A percentile compares a stretch with the other conserved stretches of the same genome.
These are phyloP conservation scores for Falco concolor DNA, from an alignment of 2,797 vertebrate species.

Conservation along the genomic window DNA sequence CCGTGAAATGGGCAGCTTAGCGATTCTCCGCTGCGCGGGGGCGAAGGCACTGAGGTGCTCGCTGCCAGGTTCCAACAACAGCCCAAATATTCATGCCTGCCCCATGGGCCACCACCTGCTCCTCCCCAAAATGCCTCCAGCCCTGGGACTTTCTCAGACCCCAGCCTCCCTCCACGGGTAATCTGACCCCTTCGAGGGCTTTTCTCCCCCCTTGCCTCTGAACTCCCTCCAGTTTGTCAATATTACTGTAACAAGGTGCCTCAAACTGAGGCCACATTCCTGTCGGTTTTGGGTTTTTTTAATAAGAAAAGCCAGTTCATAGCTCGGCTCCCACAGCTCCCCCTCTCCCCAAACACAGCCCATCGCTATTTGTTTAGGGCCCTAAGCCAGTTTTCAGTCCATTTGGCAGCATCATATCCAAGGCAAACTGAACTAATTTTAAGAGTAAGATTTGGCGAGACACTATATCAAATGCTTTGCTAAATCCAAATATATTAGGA, in stretches of 20 bases:
- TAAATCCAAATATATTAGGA: conserved; percentile 69
- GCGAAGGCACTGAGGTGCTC: background rate
- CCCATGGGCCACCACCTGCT: background rate
- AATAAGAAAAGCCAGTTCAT: background rate
- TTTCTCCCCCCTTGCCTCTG: background rate
- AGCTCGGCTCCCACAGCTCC: background rate
- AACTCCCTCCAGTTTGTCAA: background rate
- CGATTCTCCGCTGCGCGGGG: rapidly evolving
- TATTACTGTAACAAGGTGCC: background rate
- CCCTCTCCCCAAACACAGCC: background rate
- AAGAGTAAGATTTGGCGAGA: conserved; percentile 49
- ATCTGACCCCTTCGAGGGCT: background rate
- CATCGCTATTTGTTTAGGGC: background rate
- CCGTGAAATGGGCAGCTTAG: conserved; percentile 19
- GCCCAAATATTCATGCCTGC: background rate
- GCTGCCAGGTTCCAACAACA: background rate
- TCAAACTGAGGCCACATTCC: background rate
- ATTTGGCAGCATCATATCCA: conserved; percentile 27
- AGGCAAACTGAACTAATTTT: conserved; percentile 64
- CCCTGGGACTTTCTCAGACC: background rate
- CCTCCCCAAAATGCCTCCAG: background rate
- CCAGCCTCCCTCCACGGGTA: background rate
- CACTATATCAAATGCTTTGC: conserved; percentile 61
- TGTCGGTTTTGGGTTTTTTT: background rate
- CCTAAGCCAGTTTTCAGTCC: conserved; percentile 38